A percentile compares a stretch with the other conserved stretches of the same genome.
Conservation (phyloP, 2,888 invertebrate species). For the Chydorus sphaericus region DNA sequence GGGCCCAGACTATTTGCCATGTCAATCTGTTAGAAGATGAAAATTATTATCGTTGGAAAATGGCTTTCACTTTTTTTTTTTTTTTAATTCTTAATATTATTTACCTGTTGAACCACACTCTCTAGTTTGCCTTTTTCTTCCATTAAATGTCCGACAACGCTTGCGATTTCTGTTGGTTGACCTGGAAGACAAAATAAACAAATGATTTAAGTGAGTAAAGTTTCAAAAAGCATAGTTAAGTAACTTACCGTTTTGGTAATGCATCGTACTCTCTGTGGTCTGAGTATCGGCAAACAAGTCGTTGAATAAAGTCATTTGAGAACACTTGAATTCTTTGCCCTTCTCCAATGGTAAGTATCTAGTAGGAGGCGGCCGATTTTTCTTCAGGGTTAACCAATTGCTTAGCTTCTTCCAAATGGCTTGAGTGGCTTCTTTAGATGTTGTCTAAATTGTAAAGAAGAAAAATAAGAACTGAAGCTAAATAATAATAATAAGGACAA, state of each 20-base stretch:
- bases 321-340: not conserved
- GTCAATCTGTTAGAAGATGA: not conserved
- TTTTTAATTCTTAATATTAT: no score
- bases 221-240: not conserved
- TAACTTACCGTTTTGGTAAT: not conserved
- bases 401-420: conserved; percentile 30
- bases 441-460: conserved; percentile 25
- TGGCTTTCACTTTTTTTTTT: no score
- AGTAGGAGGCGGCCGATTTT: not conserved
- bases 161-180: not conserved
- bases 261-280: not conserved
- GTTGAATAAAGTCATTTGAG: not conserved
- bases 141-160: conserved; percentile 2
- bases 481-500: not conserved
- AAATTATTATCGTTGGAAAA: not conserved
- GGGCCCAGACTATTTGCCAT: not conserved
- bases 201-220: not conserved
- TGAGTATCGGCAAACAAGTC: not conserved
- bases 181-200: not conserved
- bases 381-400: not conserved
- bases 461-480: not conserved
- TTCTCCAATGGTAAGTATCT: conserved; percentile 4
- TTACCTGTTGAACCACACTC: not conserved
- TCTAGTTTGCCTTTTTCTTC: conserved; percentile 5
- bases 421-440: conserved; percentile 30